Base-by-base conservation (phyloP, 2,888 invertebrate genomes). In the Leptothorax acervorum region DNA sequence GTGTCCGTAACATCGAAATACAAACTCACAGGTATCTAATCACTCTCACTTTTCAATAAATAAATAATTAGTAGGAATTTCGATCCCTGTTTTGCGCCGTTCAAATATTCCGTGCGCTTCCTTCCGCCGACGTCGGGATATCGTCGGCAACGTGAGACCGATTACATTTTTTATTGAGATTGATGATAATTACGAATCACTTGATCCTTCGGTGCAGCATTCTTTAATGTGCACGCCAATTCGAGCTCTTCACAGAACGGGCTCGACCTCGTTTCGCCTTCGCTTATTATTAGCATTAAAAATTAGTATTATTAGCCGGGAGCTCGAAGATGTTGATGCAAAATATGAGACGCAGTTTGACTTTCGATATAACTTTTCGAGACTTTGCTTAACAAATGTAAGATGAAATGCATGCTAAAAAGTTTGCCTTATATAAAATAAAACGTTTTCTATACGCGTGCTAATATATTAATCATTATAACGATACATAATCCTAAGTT, bases 121-220 rank as follows among this genome's bases (percentile, higher is more conserved):
- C 12, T 9, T 6, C 15, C 23, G 12, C 23, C 31, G 2, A 35
- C 35, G 6, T 35, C 35, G 35, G 6, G 6, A 62, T 28, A 42
- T 63, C 6, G 4, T 57, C 68, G 23, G 70, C 39, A 82, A 83
- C 83, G 86, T 85, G 83, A 87, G 84, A 87, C 82, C 79, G 87
- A 91, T 87, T 89, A 88, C n/a, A 86, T 86, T 89, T 88, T 90
- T 85, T 85, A 71, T 35, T 85, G 79, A 88, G 83, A 85, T 85
- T 85, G 62, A 86, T 82, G 83, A 87, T 92, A 92, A 92, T 91
- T 91, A 90, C 86, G 84, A 89, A 85, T 79, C 71, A 87, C 81
- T 86, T 89, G 84, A 87, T 28, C 83, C 88, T 88, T 87, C 70
- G 85, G 86, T 82, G 81, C 81, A 89, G 63, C 70, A 60, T 87